Percentiles rank a stretch among this genome's conserved stretches.
phyloP scores from a whole-genome alignment of 2,797 vertebrate genomes.

The Phalanger gymnotis region DNA sequence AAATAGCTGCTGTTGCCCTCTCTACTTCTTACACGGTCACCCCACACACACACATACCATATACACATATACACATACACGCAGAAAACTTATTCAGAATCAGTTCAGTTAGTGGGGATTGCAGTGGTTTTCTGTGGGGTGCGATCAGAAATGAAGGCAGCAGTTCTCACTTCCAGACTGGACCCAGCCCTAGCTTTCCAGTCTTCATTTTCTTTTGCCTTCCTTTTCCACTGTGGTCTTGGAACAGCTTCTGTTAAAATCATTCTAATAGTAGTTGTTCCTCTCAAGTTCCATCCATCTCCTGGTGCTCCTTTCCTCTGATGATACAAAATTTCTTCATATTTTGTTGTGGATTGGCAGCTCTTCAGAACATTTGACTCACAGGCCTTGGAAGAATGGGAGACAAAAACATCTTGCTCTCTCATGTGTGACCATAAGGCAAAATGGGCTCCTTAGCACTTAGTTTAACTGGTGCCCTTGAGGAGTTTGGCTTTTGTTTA shows the following conservation, averaged over 20 bases:
- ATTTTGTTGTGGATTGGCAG: neutral
- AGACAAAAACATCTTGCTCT: no score
- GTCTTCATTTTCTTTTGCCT: neutral
- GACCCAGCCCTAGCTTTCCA: neutral
- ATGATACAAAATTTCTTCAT: neutral
- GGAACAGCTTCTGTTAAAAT: neutral
- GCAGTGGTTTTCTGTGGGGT: rapidly evolving
- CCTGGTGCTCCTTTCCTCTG: neutral
- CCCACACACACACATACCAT: no score
- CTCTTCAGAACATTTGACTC: neutral
- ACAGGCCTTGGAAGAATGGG: no score
- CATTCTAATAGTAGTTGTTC: neutral
- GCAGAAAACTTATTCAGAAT: neutral
- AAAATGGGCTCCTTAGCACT: no score
- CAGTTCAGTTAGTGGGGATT: neutral
- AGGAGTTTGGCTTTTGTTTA: no score
- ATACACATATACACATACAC: neutral
- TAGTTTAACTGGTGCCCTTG: no score
- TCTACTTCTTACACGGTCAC: neutral
- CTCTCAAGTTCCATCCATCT: neutral
- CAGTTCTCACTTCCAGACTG: neutral
- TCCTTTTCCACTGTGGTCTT: neutral
- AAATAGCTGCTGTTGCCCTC: neutral
- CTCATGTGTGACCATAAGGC: no score
- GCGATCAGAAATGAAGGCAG: neutral